Evolutionary conservation across 2,113 vertebrate genomes (phyloP).

Genomic region (Oncorhynchus kisutch): DNA sequence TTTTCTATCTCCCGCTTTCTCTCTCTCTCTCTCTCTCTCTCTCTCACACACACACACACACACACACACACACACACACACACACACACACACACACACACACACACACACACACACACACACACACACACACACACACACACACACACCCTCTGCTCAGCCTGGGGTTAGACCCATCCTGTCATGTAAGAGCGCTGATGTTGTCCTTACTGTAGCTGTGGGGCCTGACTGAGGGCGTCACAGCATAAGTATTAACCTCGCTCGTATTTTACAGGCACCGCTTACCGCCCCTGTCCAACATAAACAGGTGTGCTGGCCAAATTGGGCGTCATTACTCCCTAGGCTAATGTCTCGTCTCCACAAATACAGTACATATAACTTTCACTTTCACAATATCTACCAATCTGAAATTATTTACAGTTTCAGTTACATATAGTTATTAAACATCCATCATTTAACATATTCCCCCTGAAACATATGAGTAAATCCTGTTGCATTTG

Average conservation of each 20-base stretch:
- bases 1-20: too few relatives aligned
- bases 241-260: constrained; percentile 71
- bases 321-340: constrained; percentile 59
- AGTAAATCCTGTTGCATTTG: background rate
- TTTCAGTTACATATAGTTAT: constrained; percentile 45
- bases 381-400: constrained; percentile 47
- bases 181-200: constrained; percentile 64
- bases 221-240: constrained; percentile 67
- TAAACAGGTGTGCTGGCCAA: constrained; percentile 72
- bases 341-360: constrained; percentile 58
- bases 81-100: background rate
- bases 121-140: constrained; percentile 14
- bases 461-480: constrained; percentile 23
- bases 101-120: constrained; percentile 7
- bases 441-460: constrained; percentile 34
- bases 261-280: constrained; percentile 69
- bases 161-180: constrained; percentile 52
- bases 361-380: constrained; percentile 38
- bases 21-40: background rate
- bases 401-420: constrained; percentile 55
- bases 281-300: constrained; percentile 63
- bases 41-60: background rate
- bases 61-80: constrained; percentile 14
- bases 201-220: constrained; percentile 58
- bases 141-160: constrained; percentile 23